phyloP scores from a whole-genome alignment of 2,888 invertebrate genomes.

The Gymnosoma rotundatum region DNA sequence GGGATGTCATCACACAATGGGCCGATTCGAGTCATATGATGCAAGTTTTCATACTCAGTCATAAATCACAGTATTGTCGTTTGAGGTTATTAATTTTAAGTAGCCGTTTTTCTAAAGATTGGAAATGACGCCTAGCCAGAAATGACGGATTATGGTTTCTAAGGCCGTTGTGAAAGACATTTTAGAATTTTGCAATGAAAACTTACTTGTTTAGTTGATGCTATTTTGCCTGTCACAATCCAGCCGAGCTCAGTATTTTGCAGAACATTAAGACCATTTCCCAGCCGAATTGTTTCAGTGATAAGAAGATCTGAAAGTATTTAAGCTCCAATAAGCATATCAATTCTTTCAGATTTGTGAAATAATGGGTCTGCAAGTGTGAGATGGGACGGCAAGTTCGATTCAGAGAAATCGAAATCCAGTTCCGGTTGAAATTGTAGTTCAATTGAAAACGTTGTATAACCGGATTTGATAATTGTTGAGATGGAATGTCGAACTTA shows the following conservation, averaged over 20 bases:
- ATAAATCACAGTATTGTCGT: background rate
- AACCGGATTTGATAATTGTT: slow-evolving; percentile 18
- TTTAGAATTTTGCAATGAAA: background rate
- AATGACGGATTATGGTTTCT: background rate
- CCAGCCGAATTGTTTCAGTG: slow-evolving; percentile 42
- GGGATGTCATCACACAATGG: too few relatives aligned
- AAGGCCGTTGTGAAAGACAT: background rate
- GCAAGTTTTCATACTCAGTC: background rate
- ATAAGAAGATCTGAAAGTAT: slow-evolving; percentile 34
- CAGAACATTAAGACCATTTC: slow-evolving; percentile 22
- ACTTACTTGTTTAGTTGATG: slow-evolving; percentile 3
- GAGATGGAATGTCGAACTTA: slow-evolving; percentile 31
- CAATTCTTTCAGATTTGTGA: slow-evolving; percentile 18
- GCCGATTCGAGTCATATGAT: background rate
- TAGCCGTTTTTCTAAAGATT: background rate
- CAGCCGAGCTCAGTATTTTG: slow-evolving; percentile 50
- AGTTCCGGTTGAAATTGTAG: slow-evolving; percentile 14
- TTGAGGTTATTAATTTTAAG: background rate
- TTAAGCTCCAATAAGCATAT: slow-evolving; percentile 53
- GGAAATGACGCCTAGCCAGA: background rate
- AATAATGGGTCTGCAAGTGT: slow-evolving; percentile 4
- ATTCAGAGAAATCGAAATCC: slow-evolving; percentile 8
- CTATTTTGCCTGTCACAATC: slow-evolving; percentile 29
- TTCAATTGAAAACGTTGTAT: too few relatives aligned
- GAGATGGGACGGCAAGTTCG: background rate